Base-by-base conservation (phyloP, 2,797 vertebrate species). In the Sorex maritimensis region DNA sequence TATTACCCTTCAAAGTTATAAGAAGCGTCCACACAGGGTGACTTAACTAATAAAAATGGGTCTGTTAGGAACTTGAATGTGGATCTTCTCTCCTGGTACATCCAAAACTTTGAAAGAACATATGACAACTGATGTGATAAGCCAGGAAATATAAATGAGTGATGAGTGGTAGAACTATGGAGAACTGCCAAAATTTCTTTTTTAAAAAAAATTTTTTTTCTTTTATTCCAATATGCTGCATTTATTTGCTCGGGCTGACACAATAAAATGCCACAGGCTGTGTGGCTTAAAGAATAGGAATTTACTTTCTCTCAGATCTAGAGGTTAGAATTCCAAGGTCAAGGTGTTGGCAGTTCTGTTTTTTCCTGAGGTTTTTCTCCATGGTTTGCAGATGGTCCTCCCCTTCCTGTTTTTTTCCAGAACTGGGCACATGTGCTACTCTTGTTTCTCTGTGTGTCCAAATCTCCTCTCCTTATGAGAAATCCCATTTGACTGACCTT, bases 131-230 rank as follows among this genome's bases (percentile, higher is more conserved):
- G 28, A 52, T 85, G 55, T 46, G 30, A 65, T 68, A 49, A 52
- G 44, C n/a, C 26, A 77, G 68, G 63, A 86, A 93, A 78, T 21
- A 68, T 28, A 78, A 88, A 61, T 61, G 58, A 61, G 58, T 19
- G 58, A 71, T 78, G 58, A 49, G 15, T 58, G 21, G 55, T 26
- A 65, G 72, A 82, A 49, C 2, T 74, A 14, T 28, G 19, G 3
- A 15, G 26, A 44, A 79, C 69, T 87, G 3, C 6, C 81, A 38
- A 7, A 41, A 46, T 61, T 61, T 21, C 58, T 61, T 21, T 21
- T 19, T 58, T 34, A 2, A 34, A 34, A 34, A 34, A 79, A 88
- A 74, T 24, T 75, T 71, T 4, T 74, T 65, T 19, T 85, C 86
- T 93, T 86, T 65, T 46, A 91, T 77, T 55, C 15, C 23, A 28